Evolutionary conservation across 2,113 vertebrate species (phyloP), one percentile per base, ranked within the genome.

Genomic region (Strigops habroptila): DNA sequence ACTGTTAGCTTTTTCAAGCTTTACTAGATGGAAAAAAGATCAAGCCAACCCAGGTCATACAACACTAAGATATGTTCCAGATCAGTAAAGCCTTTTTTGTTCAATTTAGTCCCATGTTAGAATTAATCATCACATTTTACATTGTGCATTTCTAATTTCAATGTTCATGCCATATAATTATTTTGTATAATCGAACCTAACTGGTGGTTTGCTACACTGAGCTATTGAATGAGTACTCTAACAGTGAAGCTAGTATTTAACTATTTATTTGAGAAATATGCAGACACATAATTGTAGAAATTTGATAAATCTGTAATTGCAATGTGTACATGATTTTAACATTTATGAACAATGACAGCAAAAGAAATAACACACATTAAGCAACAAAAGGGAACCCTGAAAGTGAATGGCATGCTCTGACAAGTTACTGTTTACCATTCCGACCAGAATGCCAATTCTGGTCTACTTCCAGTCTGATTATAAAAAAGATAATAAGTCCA

Each of bases 141-240:
- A 88, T 88, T 69, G 77, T 63, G 23, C 30, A 52, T 92, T 81
- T 95, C 70, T 95, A 92, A 97, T 97, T 97, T 96, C 75, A 96
- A 31, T 78, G 74, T 65, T 94, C 49, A 79, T 86, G 88, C 21
- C 78, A 90, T 90, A 23, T 84, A 96, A 97, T 97, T 94, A 93
- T 96, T 97, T 52, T 88, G 37, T 73, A 73, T 86, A 95, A 95
- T 92, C 88, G 95, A 93, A 91, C 37, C n/a, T 96, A 93, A 96
- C 69, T 86, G 25, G 10, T 78, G 52, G 13, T 62, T 95, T 93
- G 51, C 65, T 96, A 57, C 35, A 81, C 62, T 18, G 17, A 88
- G 28, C 18, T 78, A 41, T 25, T 28, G 75, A 92, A 86, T 88
- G 28, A 25, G 18, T 86, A 24, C 60, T 48, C 60, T 35, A 43